Base-by-base conservation (phyloP, 1,140 invertebrate species). In the Palaemon carinicauda region DNA sequence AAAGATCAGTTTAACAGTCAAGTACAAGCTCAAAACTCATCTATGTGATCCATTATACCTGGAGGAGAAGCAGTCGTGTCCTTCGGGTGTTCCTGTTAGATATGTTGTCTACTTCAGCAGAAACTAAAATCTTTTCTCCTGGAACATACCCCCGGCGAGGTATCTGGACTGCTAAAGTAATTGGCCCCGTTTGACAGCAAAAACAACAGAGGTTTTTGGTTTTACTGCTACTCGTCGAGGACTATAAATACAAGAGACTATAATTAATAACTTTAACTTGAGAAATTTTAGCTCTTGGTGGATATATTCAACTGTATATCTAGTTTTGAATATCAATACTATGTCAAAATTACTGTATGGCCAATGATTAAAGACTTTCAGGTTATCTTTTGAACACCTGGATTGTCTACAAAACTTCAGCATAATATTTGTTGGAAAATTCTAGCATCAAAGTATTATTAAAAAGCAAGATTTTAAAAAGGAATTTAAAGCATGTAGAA, bases 101-200 rank as follows among this genome's bases (percentile, higher is more conserved):
- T 83, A 91, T 89, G 87, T 92, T 92, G 85, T 90, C 89, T 3
- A 91, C 89, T 54, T 91, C 90, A 15, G 90, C 91, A 14, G 60
- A 79, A 1, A 92, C 87, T 7, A 88, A 87, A n/a, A 91, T 90
- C 27, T 89, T 89, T 81, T 92, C 91, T 5, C 91, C 91, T 4
- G 91, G 90, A 12, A 90, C 91, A 87, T 89, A 91, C 1, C 91
- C 91, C 17, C 90, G 83, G 31, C 90, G 88, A 41, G 90, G 90
- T 52, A 92, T 89, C 24, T 90, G 78, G 0, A 90, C 89, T 1
- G 89, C 87, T 15, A 90, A 90, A 15, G 90, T 90, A 53, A 92
- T 90, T 31, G 90, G 91, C 0, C 91, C 91, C 21, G 89, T 80
- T n/a, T 89, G 89, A 80, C 91, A 91, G 89, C 91, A 91, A 82